Percentiles rank a stretch among this genome's conserved stretches.
phyloP scores from a whole-genome alignment of 2,113 vertebrate genomes.

The Halcyon malimbica region DNA sequence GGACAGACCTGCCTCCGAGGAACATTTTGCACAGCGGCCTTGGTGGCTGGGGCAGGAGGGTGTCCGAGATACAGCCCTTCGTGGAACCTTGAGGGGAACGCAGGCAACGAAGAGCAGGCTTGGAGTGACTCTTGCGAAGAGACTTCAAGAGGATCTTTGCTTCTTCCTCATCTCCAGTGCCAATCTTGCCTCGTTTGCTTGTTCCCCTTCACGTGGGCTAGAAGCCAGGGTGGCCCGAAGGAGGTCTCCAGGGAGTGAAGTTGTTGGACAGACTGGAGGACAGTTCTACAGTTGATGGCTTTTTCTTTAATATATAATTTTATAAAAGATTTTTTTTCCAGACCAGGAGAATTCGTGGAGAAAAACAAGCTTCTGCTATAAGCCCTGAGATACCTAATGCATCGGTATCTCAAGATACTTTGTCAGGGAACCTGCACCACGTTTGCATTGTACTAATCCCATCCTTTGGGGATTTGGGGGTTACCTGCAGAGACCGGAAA shows the following conservation, averaged over 20 bases:
- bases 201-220: background rate
- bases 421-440: background rate
- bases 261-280: background rate
- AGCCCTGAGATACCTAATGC: background rate
- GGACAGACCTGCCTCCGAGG: rapidly evolving
- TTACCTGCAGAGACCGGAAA: background rate
- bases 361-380: background rate
- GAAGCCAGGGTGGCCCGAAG: background rate
- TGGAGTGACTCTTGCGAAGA: background rate
- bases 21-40: background rate
- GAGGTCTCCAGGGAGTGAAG: background rate
- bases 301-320: background rate
- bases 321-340: background rate
- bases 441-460: background rate
- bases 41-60: background rate
- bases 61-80: rapidly evolving
- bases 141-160: background rate
- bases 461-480: background rate
- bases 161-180: background rate
- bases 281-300: background rate
- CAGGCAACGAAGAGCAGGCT: background rate
- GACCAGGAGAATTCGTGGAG: background rate
- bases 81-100: background rate
- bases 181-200: rapidly evolving
- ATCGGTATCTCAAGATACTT: background rate